Evolutionary conservation across 2,888 invertebrate species (phyloP).

Genomic region (Drosophila tripunctata): DNA sequence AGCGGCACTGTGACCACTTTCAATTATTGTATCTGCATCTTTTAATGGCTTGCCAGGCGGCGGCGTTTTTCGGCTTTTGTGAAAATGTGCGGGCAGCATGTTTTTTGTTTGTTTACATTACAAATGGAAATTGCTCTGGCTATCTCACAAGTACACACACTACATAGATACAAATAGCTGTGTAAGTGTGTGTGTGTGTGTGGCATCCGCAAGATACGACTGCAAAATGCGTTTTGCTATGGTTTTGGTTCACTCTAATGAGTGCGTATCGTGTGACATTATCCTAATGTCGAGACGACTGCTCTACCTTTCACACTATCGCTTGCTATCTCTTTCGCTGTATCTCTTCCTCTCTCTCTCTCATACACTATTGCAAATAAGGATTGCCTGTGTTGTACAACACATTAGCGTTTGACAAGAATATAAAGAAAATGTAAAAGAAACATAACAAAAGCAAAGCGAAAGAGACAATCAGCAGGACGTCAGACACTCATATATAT

Average conservation of each 20-base stretch:
- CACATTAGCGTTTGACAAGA: slow-evolving; percentile 58
- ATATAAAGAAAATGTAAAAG: slow-evolving; percentile 2
- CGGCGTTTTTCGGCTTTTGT: slow-evolving; percentile 48
- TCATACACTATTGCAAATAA: slow-evolving; percentile 63
- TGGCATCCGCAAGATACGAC: slow-evolving; percentile 30
- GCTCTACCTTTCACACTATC: slow-evolving; percentile 16
- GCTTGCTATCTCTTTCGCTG: slow-evolving; percentile 7
- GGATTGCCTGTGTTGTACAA: slow-evolving; percentile 51
- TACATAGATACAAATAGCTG: background rate
- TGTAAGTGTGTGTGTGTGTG: background rate
- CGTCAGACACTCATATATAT: slow-evolving; percentile 28
- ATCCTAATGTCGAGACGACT: slow-evolving; percentile 51
- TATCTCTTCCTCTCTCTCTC: slow-evolving; percentile 7
- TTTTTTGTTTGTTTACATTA: slow-evolving; percentile 70
- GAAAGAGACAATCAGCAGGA: slow-evolving; percentile 44
- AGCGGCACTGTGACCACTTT: slow-evolving; percentile 8
- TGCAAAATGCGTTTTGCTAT: slow-evolving; percentile 56
- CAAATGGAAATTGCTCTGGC: slow-evolving; percentile 65
- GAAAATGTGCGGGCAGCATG: slow-evolving; percentile 63
- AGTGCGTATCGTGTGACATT: slow-evolving; percentile 54
- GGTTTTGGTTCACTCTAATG: slow-evolving; percentile 47
- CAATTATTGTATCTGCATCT: slow-evolving; percentile 40
- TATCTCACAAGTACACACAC: too few relatives aligned
- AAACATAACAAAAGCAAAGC: slow-evolving; percentile 19
- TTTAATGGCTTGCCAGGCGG: slow-evolving; percentile 43